These are phyloP conservation scores for Epinotia bilunana DNA, from an alignment of 2,888 invertebrate genomes.

Conservation along the genomic window DNA sequence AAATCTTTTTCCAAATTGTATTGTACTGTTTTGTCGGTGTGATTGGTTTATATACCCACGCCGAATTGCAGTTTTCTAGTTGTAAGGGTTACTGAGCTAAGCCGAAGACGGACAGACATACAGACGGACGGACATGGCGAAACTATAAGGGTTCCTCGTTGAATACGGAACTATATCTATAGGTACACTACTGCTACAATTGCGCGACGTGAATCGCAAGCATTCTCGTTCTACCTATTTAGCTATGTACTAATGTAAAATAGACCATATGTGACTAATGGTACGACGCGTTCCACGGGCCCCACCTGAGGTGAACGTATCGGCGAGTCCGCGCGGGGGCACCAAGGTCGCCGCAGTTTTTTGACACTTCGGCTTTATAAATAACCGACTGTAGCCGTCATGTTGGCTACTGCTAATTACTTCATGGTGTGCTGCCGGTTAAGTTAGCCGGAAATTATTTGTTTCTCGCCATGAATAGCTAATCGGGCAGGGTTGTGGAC, in stretches of 20 bases:
- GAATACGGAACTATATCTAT: no score
- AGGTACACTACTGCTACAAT: neutral
- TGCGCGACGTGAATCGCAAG: conserved; percentile 12
- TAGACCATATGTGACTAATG: conserved; percentile 39
- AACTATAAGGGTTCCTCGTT: no score
- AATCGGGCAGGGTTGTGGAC: conserved; percentile 71
- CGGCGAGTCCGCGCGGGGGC: conserved; percentile 77
- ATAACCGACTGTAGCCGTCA: conserved; percentile 70
- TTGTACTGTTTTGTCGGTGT: no score
- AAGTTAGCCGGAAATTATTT: conserved; percentile 77
- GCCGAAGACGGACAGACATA: no score
- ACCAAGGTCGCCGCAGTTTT: conserved; percentile 82
- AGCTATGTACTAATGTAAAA: conserved; percentile 23
- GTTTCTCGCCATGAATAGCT: conserved; percentile 74
- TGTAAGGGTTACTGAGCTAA: no score
- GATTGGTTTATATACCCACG: no score
- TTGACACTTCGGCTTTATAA: conserved; percentile 80
- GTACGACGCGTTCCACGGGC: conserved; percentile 65
- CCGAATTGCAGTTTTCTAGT: no score
- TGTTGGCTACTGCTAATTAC: conserved; percentile 64
- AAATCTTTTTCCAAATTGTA: no score
- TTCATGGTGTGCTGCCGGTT: conserved; percentile 62
- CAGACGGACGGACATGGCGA: no score
- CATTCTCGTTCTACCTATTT: conserved; percentile 21
- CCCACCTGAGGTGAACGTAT: conserved; percentile 82